Conservation (phyloP, 2,113 vertebrate genomes). For the Neodontobutis hainanensis region DNA sequence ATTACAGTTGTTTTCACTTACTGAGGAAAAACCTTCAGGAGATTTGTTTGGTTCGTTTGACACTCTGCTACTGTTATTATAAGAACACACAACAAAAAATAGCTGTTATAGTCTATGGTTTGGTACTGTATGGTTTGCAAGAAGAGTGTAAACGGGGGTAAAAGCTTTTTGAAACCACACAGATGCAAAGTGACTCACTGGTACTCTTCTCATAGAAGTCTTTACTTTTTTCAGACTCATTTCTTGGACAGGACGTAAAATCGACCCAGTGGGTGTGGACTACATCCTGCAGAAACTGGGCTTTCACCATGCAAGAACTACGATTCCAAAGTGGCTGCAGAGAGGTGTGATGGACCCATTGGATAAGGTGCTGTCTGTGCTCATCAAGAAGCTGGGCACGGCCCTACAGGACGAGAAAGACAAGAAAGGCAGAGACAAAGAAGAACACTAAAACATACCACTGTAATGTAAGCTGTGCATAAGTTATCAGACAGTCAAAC, state of each 20-base stretch:
- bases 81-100: not conserved
- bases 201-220: slow-evolving; percentile 1
- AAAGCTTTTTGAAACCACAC: not conserved
- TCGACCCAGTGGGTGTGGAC: slow-evolving; percentile 97
- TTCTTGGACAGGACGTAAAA: slow-evolving; percentile 98
- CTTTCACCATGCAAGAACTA: slow-evolving; percentile 98
- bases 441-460: slow-evolving; percentile 84
- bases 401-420: slow-evolving; percentile 97
- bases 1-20: not conserved
- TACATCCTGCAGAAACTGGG: slow-evolving; percentile 98
- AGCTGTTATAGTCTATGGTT: not conserved
- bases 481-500: slow-evolving; percentile 15
- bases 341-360: slow-evolving; percentile 99
- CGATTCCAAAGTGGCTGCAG: slow-evolving; percentile 99
- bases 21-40: no score
- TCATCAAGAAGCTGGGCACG: slow-evolving; percentile 96
- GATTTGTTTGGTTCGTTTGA: not conserved
- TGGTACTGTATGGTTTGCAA: not conserved
- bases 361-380: slow-evolving; percentile 96
- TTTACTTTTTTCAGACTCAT: slow-evolving; percentile 84
- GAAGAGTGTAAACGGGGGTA: not conserved
- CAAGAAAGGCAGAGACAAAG: slow-evolving; percentile 92
- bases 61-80: not conserved
- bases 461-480: slow-evolving; percentile 42
- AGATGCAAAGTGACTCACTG: not conserved